phyloP scores from a whole-genome alignment of 2,797 vertebrate genomes.

The Liasis olivaceus region DNA sequence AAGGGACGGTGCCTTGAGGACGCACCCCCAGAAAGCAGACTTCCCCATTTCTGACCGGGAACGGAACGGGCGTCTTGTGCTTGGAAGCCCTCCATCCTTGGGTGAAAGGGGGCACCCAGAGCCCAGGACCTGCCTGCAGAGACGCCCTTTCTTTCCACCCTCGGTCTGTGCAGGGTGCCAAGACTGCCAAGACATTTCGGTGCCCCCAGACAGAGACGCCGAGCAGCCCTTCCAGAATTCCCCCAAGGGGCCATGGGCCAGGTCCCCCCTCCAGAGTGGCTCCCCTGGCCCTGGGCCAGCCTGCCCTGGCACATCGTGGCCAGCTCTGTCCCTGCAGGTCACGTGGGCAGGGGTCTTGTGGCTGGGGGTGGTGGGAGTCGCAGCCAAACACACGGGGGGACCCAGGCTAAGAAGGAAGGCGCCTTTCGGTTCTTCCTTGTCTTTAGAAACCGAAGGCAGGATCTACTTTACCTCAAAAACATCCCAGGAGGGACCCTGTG shows the following conservation, averaged over 20 bases:
- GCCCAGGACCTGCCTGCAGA: background rate
- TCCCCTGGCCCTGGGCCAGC: background rate
- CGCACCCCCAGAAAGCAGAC: background rate
- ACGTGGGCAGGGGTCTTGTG: no score
- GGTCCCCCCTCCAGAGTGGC: background rate
- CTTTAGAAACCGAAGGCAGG: background rate
- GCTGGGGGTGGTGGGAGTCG: background rate
- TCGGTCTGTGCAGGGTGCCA: background rate
- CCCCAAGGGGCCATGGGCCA: background rate
- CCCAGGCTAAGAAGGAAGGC: background rate
- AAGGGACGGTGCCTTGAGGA: background rate
- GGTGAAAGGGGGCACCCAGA: background rate
- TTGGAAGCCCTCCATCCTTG: background rate
- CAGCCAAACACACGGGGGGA: background rate
- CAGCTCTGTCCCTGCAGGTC: background rate
- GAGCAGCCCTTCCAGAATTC: background rate
- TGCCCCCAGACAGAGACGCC: background rate
- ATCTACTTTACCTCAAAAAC: background rate
- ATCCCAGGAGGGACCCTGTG: background rate
- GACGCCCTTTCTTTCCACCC: background rate
- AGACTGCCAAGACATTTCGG: background rate
- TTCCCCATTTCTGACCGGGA: background rate
- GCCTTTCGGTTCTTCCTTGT: rapidly evolving
- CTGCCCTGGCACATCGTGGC: no score
- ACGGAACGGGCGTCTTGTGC: no score